These are phyloP conservation scores for Zaprionus ghesquierei DNA, from an alignment of 1,140 invertebrate genomes.

Conservation along the genomic window DNA sequence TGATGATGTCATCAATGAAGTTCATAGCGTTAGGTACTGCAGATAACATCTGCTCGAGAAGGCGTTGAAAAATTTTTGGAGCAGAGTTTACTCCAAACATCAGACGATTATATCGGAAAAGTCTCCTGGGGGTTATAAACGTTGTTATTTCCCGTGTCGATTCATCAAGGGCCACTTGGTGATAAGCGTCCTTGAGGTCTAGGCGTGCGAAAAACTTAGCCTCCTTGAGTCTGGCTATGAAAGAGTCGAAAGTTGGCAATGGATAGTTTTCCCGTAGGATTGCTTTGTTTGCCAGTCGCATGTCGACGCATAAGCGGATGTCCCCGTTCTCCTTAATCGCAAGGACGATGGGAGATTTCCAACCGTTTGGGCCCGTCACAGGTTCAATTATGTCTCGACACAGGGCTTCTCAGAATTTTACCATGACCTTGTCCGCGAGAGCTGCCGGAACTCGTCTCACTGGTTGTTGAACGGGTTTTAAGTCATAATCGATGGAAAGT, in stretches of 20 bases:
- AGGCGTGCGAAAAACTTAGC: constrained; percentile 21
- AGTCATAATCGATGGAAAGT: too few species aligned
- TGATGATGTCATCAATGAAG: constrained; percentile 75
- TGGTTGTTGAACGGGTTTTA: too few species aligned
- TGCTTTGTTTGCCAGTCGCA: constrained; percentile 35
- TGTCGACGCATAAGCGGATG: constrained; percentile 39
- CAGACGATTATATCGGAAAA: constrained; percentile 23
- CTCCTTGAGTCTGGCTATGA: constrained; percentile 31
- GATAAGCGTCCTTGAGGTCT: constrained; percentile 43
- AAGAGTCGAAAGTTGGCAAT: constrained; percentile 31
- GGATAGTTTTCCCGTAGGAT: constrained; percentile 38
- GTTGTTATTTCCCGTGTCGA: constrained; percentile 27
- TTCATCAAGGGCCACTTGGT: constrained; percentile 36
- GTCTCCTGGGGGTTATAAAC: constrained; percentile 23
- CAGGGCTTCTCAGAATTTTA: constrained; percentile 2
- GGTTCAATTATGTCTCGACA: constrained; percentile 48
- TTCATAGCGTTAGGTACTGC: constrained; percentile 8
- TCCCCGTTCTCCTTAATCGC: constrained; percentile 34
- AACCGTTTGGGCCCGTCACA: constrained; percentile 35
- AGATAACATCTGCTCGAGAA: constrained; percentile 16
- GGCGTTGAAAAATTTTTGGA: constrained; percentile 25
- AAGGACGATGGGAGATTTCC: constrained; percentile 38
- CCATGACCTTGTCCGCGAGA: too few species aligned
- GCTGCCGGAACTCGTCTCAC: too few species aligned
- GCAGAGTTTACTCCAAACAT: constrained; percentile 35